Evolutionary conservation across 2,113 vertebrate genomes (phyloP).

Genomic region (Melanerpes formicivorus): DNA sequence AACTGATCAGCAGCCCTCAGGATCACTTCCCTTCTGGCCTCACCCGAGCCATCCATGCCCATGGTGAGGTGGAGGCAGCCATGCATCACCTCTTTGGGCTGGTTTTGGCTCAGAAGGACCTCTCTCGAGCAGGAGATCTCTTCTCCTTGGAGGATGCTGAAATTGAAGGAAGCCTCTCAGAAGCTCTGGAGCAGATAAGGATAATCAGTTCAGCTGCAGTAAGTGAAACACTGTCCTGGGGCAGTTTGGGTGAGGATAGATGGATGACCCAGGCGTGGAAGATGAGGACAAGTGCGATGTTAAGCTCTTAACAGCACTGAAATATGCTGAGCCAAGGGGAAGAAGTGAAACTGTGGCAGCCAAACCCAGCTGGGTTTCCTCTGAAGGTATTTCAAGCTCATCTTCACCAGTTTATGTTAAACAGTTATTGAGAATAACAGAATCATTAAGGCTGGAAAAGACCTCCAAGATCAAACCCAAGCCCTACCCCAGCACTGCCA

Average conservation of each 20-base stretch:
- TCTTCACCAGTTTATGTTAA: not conserved
- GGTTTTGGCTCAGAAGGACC: slow-evolving; percentile 91
- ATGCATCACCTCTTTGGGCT: slow-evolving; percentile 94
- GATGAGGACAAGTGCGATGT: too few species aligned
- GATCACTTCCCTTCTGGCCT: not conserved
- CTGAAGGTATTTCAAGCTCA: not conserved
- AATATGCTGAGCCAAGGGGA: not conserved
- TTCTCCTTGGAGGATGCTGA: slow-evolving; percentile 93
- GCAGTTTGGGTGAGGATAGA: not conserved
- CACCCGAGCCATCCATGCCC: not conserved
- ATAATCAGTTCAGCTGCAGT: slow-evolving; percentile 91
- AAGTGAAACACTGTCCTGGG: slow-evolving; percentile 48
- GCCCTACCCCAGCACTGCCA: too few species aligned
- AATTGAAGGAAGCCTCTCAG: slow-evolving; percentile 90
- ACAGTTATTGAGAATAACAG: not conserved
- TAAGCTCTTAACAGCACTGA: not conserved
- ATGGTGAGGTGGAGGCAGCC: not conserved
- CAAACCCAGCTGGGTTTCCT: not conserved
- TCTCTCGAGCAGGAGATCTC: slow-evolving; percentile 93
- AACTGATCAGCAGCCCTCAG: fast-evolving
- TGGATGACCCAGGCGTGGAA: not conserved
- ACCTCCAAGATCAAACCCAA: too few species aligned
- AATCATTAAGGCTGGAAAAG: too few species aligned
- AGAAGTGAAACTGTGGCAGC: not conserved
- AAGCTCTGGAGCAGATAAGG: slow-evolving; percentile 94